Evolutionary conservation across 1,140 invertebrate genomes (phyloP).

Genomic region (Drosophila ironensis): DNA sequence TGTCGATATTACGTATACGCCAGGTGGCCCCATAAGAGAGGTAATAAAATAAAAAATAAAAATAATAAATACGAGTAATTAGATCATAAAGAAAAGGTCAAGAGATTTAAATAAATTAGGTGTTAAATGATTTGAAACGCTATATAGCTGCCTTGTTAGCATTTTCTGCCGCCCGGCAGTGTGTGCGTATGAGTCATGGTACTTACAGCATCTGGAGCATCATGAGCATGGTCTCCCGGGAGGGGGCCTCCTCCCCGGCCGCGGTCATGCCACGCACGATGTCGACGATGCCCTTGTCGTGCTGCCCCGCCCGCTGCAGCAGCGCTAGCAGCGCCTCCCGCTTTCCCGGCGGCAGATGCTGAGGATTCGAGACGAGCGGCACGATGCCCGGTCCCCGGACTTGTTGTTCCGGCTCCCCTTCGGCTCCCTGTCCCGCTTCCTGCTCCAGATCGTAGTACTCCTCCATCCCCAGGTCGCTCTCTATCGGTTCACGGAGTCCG

Average conservation of each 20-base stretch:
- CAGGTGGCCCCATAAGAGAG: too few relatives aligned
- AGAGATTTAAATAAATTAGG: too few relatives aligned
- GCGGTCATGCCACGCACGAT: constrained; percentile 12
- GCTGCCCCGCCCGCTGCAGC: constrained; percentile 37
- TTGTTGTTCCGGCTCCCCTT: neutral
- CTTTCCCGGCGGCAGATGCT: constrained; percentile 23
- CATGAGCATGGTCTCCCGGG: constrained; percentile 15
- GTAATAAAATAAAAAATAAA: too few relatives aligned
- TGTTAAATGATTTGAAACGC: too few relatives aligned
- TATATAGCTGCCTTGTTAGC: too few relatives aligned
- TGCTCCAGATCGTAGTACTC: too few relatives aligned
- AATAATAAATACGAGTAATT: too few relatives aligned
- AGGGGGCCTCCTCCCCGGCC: constrained; percentile 9
- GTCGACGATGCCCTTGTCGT: constrained; percentile 42
- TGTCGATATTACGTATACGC: too few relatives aligned
- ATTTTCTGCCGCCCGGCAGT: too few relatives aligned
- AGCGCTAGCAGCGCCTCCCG: constrained; percentile 41
- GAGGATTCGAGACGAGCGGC: constrained; percentile 46
- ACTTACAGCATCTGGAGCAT: constrained; percentile 61
- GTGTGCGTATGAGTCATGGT: neutral
- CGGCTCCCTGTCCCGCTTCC: neutral
- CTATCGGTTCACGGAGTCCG: too few relatives aligned
- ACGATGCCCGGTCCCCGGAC: constrained; percentile 1
- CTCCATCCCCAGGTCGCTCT: too few relatives aligned
- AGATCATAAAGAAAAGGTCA: too few relatives aligned